Conservation (phyloP, 2,888 invertebrate species). For the Boloria selene region DNA sequence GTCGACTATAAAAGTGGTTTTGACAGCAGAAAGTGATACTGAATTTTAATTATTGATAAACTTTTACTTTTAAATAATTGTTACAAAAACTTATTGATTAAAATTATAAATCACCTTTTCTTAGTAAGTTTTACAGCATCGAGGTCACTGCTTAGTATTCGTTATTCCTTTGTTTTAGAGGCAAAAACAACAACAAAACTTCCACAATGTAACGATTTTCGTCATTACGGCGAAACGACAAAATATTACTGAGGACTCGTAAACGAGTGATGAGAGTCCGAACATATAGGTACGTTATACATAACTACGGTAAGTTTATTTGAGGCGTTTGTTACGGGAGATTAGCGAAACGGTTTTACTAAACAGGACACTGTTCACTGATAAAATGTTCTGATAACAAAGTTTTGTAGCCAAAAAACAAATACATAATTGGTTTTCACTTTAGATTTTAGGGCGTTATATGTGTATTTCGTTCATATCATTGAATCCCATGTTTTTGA, state of each 20-base stretch:
- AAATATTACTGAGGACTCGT: conserved; percentile 35
- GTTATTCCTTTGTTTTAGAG: conserved; percentile 4
- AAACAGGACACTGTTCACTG: too few relatives aligned
- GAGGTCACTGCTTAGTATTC: background rate
- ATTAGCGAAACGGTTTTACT: conserved; percentile 4
- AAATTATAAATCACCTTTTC: background rate
- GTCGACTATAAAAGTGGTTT: background rate
- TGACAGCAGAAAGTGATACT: conserved; percentile 1
- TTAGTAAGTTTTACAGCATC: background rate
- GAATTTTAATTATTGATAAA: background rate
- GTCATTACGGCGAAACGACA: conserved; percentile 26
- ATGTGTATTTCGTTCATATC: too few relatives aligned
- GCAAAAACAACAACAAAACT: conserved; percentile 19
- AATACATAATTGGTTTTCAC: too few relatives aligned
- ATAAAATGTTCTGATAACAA: too few relatives aligned
- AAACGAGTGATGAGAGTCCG: conserved; percentile 36
- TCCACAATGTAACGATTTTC: conserved; percentile 24
- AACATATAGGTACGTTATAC: conserved; percentile 31
- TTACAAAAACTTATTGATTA: background rate
- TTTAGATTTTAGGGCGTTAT: too few relatives aligned
- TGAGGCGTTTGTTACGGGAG: conserved; percentile 11
- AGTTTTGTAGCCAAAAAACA: too few relatives aligned
- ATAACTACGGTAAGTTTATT: conserved; percentile 27
- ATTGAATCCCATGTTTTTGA: too few relatives aligned
- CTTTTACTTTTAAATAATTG: background rate